Evolutionary conservation across 2,797 vertebrate genomes (phyloP).

Genomic region (Danio jaintianensis): DNA sequence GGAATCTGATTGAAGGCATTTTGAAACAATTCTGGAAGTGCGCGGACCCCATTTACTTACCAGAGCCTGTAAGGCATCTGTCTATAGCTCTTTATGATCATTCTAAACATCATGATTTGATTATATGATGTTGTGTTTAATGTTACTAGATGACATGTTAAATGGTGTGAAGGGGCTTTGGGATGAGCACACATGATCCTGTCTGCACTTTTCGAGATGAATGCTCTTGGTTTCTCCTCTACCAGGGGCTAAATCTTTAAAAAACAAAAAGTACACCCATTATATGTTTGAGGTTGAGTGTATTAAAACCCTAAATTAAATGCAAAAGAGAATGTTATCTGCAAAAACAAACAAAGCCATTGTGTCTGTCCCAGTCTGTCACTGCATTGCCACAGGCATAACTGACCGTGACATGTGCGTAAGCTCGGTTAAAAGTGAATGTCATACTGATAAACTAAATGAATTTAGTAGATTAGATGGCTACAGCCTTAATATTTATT

Average conservation of each 20-base stretch:
- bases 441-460: background rate
- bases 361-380: background rate
- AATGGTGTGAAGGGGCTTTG: background rate
- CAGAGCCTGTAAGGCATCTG: background rate
- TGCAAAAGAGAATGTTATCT: slow-evolving; percentile 1
- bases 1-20: too few relatives aligned
- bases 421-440: background rate
- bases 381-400: background rate
- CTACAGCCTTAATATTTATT: background rate
- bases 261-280: background rate
- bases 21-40: too few relatives aligned
- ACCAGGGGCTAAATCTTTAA: background rate
- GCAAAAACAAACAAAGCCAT: background rate
- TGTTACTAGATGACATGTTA: background rate
- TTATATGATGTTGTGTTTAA: background rate
- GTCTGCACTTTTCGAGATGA: background rate
- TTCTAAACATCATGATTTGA: background rate
- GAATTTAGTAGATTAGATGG: background rate
- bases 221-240: background rate
- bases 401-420: background rate
- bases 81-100: background rate
- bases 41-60: too few relatives aligned
- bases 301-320: background rate
- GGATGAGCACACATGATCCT: background rate
- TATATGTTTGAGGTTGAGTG: background rate